phyloP scores from a whole-genome alignment of 2,113 vertebrate genomes.

The Origma solitaria region DNA sequence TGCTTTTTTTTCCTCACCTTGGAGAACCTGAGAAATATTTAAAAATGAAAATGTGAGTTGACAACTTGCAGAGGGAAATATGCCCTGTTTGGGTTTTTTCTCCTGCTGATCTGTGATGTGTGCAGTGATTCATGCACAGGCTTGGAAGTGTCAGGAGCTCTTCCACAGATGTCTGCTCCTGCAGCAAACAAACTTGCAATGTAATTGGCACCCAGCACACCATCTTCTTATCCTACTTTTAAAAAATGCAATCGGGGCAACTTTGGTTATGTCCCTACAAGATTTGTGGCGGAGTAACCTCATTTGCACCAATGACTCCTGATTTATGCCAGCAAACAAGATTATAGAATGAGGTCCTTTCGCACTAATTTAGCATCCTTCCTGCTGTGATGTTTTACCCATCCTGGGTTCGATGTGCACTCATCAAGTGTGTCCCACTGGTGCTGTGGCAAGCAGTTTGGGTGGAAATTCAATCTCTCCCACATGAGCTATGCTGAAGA shows the following conservation, averaged over 20 bases:
- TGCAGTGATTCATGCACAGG: neutral
- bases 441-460: neutral
- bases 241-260: neutral
- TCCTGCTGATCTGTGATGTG: neutral
- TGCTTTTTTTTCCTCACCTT: neutral
- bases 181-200: neutral
- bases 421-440: neutral
- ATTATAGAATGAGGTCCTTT: neutral
- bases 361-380: neutral
- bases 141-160: neutral
- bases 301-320: neutral
- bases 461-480: neutral
- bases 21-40: neutral
- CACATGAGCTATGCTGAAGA: neutral
- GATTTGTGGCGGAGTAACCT: neutral
- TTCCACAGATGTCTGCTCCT: neutral
- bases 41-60: neutral
- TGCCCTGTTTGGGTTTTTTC: neutral
- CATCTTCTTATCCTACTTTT: neutral
- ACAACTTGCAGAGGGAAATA: neutral
- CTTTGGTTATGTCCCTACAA: fast-evolving
- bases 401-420: neutral
- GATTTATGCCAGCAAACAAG: neutral
- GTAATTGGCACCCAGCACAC: neutral
- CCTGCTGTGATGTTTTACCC: neutral